phyloP scores from a whole-genome alignment of 53 echinoderm and acorn worm genomes.

The Apostichopus leukothele region DNA sequence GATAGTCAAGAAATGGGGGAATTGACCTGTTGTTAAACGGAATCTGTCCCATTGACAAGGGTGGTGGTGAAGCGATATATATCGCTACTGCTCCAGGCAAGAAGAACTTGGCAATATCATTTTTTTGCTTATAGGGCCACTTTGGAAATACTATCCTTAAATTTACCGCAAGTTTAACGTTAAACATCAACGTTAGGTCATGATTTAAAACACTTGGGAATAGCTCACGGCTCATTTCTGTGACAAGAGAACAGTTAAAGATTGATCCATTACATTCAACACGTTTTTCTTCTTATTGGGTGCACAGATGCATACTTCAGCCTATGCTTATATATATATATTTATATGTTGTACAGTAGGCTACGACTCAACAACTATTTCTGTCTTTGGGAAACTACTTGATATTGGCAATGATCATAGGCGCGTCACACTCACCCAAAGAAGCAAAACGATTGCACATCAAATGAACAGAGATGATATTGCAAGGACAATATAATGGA shows the following conservation, averaged over 20 bases:
- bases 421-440: too few species aligned
- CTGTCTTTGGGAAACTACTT: too few species aligned
- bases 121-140: background rate
- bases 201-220: slow-evolving; percentile 29
- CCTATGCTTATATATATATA: too few species aligned
- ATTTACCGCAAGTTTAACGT: slow-evolving; percentile 25
- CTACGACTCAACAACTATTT: too few species aligned
- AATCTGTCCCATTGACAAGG: background rate
- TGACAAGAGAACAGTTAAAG: background rate
- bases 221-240: background rate
- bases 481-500: too few species aligned
- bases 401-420: too few species aligned
- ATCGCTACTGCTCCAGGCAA: background rate
- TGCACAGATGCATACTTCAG: too few species aligned
- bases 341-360: too few species aligned
- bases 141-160: slow-evolving; percentile 1
- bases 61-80: background rate
- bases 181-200: slow-evolving; percentile 33
- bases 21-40: slow-evolving; percentile 15
- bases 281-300: too few species aligned
- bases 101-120: slow-evolving; percentile 21
- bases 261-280: too few species aligned
- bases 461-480: too few species aligned
- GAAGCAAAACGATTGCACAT: too few species aligned
- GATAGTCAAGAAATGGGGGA: background rate